Evolutionary conservation across 2,888 invertebrate species (phyloP).

Genomic region (Noctua pronuba): DNA sequence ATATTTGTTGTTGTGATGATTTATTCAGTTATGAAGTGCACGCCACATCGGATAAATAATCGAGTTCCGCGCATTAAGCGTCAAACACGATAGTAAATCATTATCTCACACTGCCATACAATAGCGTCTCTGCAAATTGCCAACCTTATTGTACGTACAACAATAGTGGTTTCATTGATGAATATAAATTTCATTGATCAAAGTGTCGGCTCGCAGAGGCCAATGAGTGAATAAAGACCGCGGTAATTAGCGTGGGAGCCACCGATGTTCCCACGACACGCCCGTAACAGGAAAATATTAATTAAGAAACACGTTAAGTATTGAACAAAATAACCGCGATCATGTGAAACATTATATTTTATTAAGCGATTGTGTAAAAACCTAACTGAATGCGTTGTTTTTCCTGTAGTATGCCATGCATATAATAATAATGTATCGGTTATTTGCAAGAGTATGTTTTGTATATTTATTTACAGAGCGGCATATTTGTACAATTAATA

Average conservation of each 20-base stretch:
- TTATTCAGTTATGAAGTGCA: conserved; percentile 24
- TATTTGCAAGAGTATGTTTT: conserved; percentile 16
- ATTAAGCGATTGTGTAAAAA: conserved; percentile 37
- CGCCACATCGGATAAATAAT: conserved; percentile 44
- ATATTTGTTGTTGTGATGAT: conserved; percentile 33
- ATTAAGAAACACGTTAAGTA: conserved; percentile 76
- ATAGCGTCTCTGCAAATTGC: conserved; percentile 72
- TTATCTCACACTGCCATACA: conserved; percentile 68
- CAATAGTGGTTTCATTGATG: conserved; percentile 82
- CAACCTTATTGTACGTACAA: conserved; percentile 72
- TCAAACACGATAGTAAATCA: conserved; percentile 62
- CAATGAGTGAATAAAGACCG: conserved; percentile 78
- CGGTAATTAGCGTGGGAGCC: conserved; percentile 86
- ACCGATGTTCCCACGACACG: conserved; percentile 82
- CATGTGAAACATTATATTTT: conserved; percentile 56
- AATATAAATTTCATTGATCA: conserved; percentile 84
- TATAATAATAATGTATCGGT: background rate
- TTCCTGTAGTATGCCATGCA: conserved; percentile 15
- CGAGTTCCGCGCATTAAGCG: conserved; percentile 51
- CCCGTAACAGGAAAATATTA: conserved; percentile 82
- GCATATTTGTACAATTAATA: conserved; percentile 24
- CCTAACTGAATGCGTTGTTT: conserved; percentile 31
- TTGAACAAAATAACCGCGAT: conserved; percentile 67
- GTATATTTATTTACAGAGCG: conserved; percentile 13
- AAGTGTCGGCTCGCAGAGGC: conserved; percentile 74